A percentile compares a stretch with the other conserved stretches of the same genome.
Evolutionary conservation across 35 echinoderm and acorn worm genomes (phyloP).

Genomic region (Ophiothrix spiculata): DNA sequence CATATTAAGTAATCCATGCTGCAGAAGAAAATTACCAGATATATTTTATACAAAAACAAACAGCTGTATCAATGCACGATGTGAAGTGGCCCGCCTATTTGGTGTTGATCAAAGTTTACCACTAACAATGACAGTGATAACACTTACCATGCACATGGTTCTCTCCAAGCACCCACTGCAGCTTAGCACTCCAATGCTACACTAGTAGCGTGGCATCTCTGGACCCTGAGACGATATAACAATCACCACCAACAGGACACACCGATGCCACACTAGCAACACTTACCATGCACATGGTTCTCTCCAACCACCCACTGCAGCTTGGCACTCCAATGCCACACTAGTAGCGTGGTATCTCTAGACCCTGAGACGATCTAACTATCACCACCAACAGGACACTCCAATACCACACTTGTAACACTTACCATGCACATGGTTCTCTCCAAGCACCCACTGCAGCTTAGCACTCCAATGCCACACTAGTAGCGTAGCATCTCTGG

Average conservation of each 20-base stretch:
- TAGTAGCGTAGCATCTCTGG: conserved; percentile 91
- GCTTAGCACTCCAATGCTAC: conserved; percentile 96
- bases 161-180: conserved; percentile 94
- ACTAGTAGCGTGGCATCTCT: conserved; percentile 92
- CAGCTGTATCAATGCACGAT: too few relatives aligned
- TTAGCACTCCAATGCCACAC: conserved; percentile 99
- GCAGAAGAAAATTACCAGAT: too few relatives aligned
- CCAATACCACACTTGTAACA: too few relatives aligned
- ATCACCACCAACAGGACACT: conserved; percentile 93
- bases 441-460: conserved; percentile 93
- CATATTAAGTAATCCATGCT: too few relatives aligned
- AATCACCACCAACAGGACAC: conserved; percentile 92
- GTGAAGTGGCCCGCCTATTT: too few relatives aligned
- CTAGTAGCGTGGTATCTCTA: conserved; percentile 90
- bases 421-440: conserved; percentile 88
- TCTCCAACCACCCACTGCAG: conserved; percentile 96
- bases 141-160: conserved; percentile 83
- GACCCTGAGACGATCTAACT: conserved; percentile 95
- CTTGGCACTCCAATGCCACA: conserved; percentile 99
- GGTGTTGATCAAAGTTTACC: too few relatives aligned
- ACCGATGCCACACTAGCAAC: too few relatives aligned
- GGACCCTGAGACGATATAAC: conserved; percentile 89
- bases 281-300: conserved; percentile 82
- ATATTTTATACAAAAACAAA: too few relatives aligned
- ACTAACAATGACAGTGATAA: too few relatives aligned